A percentile compares a stretch with the other conserved stretches of the same genome.
Evolutionary conservation across 2,797 vertebrate genomes (phyloP).

Genomic region (Poeciliopsis paucimaculata): DNA sequence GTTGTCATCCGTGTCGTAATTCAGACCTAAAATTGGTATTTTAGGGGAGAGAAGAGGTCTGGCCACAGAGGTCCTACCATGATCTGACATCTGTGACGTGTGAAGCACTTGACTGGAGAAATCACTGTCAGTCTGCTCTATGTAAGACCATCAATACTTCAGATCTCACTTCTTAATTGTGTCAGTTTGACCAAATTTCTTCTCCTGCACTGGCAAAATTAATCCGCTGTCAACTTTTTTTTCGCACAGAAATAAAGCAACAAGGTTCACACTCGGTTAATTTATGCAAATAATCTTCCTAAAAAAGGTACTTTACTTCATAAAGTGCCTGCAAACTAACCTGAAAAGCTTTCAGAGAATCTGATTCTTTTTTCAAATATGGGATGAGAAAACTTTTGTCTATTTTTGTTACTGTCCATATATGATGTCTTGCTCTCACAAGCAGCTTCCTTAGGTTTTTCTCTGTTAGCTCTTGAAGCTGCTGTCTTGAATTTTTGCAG

Average conservation of each 20-base stretch:
- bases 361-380: constrained; percentile 47
- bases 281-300: constrained; percentile 11
- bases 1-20: constrained; percentile 74
- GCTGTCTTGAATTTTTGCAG: constrained; percentile 24
- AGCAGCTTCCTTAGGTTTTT: constrained; percentile 47
- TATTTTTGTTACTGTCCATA: constrained; percentile 29
- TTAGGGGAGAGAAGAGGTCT: constrained; percentile 22
- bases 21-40: constrained; percentile 40
- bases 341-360: constrained; percentile 36
- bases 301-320: constrained; percentile 28
- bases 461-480: constrained; percentile 38
- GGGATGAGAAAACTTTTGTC: constrained; percentile 48
- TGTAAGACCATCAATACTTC: constrained; percentile 13
- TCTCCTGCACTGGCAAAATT: not conserved
- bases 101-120: constrained; percentile 34
- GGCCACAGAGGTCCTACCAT: constrained; percentile 11
- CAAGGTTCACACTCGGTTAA: not conserved
- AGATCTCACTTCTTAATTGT: constrained; percentile 4
- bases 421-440: constrained; percentile 65
- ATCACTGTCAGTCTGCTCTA: constrained; percentile 27
- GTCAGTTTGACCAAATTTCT: constrained; percentile 1
- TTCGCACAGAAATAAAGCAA: not conserved
- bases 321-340: constrained; percentile 49
- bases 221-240: not conserved
- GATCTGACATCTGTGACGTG: constrained; percentile 49